These are phyloP conservation scores for Physocephala rufipes DNA, from an alignment of 2,888 invertebrate species.

Conservation along the genomic window DNA sequence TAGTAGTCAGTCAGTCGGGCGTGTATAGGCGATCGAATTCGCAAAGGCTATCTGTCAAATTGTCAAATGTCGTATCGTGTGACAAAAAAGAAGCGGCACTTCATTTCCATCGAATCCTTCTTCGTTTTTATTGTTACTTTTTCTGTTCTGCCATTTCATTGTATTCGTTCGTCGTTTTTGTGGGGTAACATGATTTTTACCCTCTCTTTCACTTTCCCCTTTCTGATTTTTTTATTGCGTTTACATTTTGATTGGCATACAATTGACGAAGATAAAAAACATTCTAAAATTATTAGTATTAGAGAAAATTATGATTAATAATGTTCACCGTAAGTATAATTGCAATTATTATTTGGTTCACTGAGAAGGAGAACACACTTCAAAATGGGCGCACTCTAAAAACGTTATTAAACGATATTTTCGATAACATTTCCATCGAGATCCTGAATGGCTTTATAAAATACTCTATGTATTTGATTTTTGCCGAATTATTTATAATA, in stretches of 20 bases:
- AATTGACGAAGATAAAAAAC: not conserved
- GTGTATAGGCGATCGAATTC: conserved; percentile 46
- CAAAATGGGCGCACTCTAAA: no score
- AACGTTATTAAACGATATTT: no score
- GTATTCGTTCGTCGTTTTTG: no score
- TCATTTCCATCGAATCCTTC: not conserved
- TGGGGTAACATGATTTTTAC: conserved; percentile 13
- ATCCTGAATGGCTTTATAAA: no score
- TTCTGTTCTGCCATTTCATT: not conserved
- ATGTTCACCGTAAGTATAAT: no score
- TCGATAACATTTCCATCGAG: no score
- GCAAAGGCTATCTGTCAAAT: conserved; percentile 62
- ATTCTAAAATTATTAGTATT: no score
- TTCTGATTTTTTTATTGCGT: not conserved
- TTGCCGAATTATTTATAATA: no score
- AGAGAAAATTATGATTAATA: no score
- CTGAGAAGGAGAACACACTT: no score
- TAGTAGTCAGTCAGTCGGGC: not conserved
- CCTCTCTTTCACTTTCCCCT: not conserved
- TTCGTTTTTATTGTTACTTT: not conserved
- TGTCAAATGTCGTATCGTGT: conserved; percentile 63
- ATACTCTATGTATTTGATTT: no score
- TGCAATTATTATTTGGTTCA: no score
- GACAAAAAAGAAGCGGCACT: conserved; percentile 45
- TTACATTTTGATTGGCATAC: conserved; percentile 24